Evolutionary conservation across 2,113 vertebrate species (phyloP).

Genomic region (Tragelaphus scriptus): DNA sequence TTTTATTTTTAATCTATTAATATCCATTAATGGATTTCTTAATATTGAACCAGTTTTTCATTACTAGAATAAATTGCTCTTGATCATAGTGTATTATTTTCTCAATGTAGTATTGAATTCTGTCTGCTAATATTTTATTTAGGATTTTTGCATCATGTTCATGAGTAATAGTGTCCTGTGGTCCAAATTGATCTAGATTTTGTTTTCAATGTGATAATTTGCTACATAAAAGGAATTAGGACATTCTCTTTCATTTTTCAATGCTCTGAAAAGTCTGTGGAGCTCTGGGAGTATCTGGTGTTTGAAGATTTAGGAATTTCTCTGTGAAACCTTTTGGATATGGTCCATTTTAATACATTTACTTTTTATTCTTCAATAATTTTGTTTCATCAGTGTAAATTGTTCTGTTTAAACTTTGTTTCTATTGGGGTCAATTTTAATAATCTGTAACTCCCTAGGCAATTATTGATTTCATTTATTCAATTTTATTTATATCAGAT

Average conservation of each 20-base stretch:
- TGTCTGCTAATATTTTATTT: not conserved
- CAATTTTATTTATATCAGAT: not conserved
- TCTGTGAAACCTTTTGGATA: not conserved
- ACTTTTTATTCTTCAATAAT: not conserved
- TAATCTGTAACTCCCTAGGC: not conserved
- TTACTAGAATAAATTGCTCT: not conserved
- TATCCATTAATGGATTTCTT: not conserved
- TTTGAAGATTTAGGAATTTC: not conserved
- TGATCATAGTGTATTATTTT: not conserved
- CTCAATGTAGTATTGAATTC: not conserved
- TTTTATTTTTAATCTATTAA: not conserved
- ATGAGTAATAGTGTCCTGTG: not conserved
- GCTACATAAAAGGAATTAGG: not conserved
- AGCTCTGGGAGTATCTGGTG: not conserved
- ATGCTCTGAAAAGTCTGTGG: not conserved
- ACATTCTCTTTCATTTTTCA: not conserved
- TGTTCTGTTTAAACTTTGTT: not conserved
- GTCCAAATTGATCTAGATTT: not conserved
- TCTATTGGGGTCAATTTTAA: not conserved
- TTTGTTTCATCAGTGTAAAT: not conserved
- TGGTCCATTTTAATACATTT: not conserved
- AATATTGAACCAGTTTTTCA: not conserved
- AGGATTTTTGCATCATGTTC: not conserved
- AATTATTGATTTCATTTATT: not conserved
- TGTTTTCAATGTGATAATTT: not conserved